These are phyloP conservation scores for Macrotrachela quadricornifera DNA, from an alignment of 1,140 invertebrate genomes.

Conservation along the genomic window DNA sequence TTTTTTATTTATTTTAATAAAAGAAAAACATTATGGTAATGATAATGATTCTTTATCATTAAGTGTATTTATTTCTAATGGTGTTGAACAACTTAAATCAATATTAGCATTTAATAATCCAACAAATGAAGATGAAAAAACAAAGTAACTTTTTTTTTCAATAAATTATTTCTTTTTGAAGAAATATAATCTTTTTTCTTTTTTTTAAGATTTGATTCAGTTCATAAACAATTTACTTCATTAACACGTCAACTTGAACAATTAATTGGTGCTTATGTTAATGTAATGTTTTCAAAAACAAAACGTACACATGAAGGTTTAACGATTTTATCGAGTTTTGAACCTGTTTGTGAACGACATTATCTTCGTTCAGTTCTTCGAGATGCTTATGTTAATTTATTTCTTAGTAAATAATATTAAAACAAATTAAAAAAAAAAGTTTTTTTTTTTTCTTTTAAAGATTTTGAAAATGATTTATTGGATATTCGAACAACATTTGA, in stretches of 20 bases:
- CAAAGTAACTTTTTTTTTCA: no score
- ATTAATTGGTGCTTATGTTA: constrained; percentile 23
- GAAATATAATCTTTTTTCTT: no score
- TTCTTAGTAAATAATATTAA: constrained; percentile 23
- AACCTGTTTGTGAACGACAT: constrained; percentile 18
- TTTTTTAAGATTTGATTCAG: constrained; percentile 25
- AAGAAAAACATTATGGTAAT: constrained; percentile 24
- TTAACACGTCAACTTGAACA: constrained; percentile 21
- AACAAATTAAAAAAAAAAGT: background rate
- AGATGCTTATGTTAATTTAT: constrained; percentile 28
- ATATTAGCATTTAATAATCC: constrained; percentile 11
- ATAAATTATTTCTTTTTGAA: no score
- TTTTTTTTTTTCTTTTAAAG: background rate
- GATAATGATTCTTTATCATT: constrained; percentile 24
- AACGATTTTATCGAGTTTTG: constrained; percentile 23
- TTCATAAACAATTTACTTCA: constrained; percentile 18
- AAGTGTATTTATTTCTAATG: constrained; percentile 16
- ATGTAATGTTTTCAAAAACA: constrained; percentile 23
- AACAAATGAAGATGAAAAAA: no score
- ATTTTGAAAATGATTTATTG: background rate
- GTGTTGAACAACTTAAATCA: constrained; percentile 18
- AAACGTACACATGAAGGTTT: constrained; percentile 26
- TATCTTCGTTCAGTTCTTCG: constrained; percentile 19
- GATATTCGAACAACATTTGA: background rate
- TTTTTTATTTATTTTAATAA: background rate